phyloP scores from a whole-genome alignment of 2,113 vertebrate genomes.

The Martes martes region DNA sequence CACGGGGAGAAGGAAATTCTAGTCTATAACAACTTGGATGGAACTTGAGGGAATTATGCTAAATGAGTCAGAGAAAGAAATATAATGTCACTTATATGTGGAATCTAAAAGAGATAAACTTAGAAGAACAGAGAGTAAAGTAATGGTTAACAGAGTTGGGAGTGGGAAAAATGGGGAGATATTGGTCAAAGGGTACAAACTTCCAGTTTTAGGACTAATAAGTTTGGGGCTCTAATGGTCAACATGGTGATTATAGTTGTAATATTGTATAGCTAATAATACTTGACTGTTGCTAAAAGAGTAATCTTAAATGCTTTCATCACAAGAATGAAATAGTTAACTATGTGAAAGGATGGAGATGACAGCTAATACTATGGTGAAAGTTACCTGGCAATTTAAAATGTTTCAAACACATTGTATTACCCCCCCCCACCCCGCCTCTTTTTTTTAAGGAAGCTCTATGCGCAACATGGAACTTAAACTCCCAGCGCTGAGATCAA shows the following conservation, averaged over 20 bases:
- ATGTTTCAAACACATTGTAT: not conserved
- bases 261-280: not conserved
- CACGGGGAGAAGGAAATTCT: not conserved
- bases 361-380: not conserved
- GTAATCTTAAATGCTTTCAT: not conserved
- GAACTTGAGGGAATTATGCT: not conserved
- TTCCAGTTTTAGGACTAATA: not conserved
- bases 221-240: not conserved
- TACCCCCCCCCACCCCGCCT: not conserved
- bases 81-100: not conserved
- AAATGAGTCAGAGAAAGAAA: not conserved
- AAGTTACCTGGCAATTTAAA: not conserved
- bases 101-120: not conserved
- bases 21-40: not conserved
- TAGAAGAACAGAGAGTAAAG: not conserved
- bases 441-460: not conserved
- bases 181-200: not conserved
- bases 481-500: not conserved
- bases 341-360: not conserved
- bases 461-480: not conserved
- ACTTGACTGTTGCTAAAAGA: not conserved
- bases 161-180: not conserved
- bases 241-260: not conserved
- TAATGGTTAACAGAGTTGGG: not conserved
- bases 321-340: not conserved